Evolutionary conservation across 2,888 invertebrate species (phyloP).

Genomic region (Dolomedes plantarius): DNA sequence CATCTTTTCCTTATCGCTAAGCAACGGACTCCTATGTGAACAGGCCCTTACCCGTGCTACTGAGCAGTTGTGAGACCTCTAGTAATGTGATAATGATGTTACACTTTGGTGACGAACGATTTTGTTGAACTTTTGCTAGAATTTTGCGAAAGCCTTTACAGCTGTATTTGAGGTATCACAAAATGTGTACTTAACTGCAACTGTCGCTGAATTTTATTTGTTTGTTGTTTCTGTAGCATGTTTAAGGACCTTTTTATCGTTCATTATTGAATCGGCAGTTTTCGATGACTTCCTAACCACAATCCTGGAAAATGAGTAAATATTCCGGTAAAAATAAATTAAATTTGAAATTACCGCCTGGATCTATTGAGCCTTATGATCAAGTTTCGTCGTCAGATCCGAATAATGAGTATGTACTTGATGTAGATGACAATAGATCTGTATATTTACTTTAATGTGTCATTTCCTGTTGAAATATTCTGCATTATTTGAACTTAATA

Average conservation of each 20-base stretch:
- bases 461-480: too few relatives aligned
- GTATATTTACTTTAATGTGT: not conserved
- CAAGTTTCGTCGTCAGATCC: conserved; percentile 50
- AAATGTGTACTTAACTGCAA: conserved; percentile 24
- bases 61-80: too few relatives aligned
- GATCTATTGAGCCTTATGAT: conserved; percentile 86
- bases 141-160: too few relatives aligned
- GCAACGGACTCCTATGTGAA: too few relatives aligned
- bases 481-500: too few relatives aligned
- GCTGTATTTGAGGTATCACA: too few relatives aligned
- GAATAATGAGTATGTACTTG: conserved; percentile 60
- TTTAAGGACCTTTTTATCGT: conserved; percentile 4
- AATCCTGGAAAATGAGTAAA: conserved; percentile 60
- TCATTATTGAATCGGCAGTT: not conserved
- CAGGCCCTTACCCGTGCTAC: too few relatives aligned
- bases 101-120: too few relatives aligned
- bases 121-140: too few relatives aligned
- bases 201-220: conserved; percentile 17
- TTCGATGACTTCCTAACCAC: not conserved
- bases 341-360: conserved; percentile 79
- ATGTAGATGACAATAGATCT: not conserved
- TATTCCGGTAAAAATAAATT: conserved; percentile 72
- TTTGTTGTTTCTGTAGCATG: conserved; percentile 64
- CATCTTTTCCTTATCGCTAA: too few relatives aligned
- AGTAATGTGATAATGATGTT: too few relatives aligned